Evolutionary conservation across 2,113 vertebrate species (phyloP), one percentile per base, ranked within the genome.

Genomic region (Rissa tridactyla): DNA sequence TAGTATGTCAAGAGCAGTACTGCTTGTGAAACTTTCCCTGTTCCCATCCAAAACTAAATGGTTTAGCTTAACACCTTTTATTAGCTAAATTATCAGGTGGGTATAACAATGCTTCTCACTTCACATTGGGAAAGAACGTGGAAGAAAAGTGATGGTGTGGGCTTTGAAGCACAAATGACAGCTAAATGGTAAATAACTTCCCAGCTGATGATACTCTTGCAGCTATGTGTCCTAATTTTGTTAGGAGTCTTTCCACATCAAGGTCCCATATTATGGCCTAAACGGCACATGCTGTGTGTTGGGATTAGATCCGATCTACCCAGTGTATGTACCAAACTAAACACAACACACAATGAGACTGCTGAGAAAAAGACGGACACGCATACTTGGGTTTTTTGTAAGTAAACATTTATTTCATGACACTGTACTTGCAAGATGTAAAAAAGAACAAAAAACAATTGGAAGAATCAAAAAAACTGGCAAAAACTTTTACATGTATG

Each of bases 321-420:
- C 6, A 25, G 5, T 64, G 4, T 29, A 32, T 18, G 29, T 21
- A 32, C 4, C 19, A 60, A 85, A 71, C 4, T 34, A 68, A 73
- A 25, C 29, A 51, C 14, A 65, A 23, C 10, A 34, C 6, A 44
- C 30, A 30, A 2, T 15, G 23, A 89, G 20, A 91, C 66, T 19
- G 18, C n/a, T 52, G 26, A 27, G 15, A 64, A 81, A 77, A 88
- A n/a, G 3, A 49, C 36, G 22, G 32, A 77, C 23, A 36, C 14
- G 3, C 5, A 46, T 27, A 4, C 3, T n/a, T 11, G 13, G 0
- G 2, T 2, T 15, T 44, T 22, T 27, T 34, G 2, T 38, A 83
- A 75, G 15, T 27, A 73, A 72, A 47, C 2, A 30, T 66, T 68
- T 88, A 29, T 15, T 85, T 38, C 47, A 13, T 65, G 20, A 42